Conservation (phyloP, 23 tunicate genomes). For the Aplidium turbinatum region DNA sequence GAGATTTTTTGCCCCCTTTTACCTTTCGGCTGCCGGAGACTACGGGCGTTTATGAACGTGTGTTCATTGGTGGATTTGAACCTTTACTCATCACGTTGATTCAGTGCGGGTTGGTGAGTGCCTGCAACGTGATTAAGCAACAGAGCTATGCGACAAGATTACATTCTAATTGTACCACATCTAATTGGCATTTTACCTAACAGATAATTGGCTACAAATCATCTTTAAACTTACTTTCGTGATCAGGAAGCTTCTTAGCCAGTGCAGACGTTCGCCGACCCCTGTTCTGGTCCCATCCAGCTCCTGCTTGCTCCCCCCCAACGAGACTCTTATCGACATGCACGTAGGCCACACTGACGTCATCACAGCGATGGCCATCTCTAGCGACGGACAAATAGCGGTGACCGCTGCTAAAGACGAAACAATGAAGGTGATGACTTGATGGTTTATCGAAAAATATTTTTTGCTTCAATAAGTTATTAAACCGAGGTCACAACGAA, state of each 20-base stretch:
- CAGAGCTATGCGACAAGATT: no score
- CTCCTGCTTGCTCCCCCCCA: constrained; percentile 65
- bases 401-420: constrained; percentile 73
- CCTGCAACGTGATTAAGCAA: no score
- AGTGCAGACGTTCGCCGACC: constrained; percentile 61
- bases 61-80: no score
- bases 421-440: constrained; percentile 54
- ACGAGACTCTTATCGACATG: constrained; percentile 61
- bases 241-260: constrained; percentile 60
- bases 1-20: no score
- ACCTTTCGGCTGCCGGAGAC: no score
- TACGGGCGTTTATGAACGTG: no score
- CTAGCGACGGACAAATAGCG: constrained; percentile 77
- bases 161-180: no score
- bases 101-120: no score
- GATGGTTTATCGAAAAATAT: no score
- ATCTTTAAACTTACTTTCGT: background rate
- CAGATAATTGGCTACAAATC: background rate
- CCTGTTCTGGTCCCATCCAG: constrained; percentile 72
- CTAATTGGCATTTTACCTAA: background rate
- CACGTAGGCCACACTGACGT: constrained; percentile 60
- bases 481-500: no score
- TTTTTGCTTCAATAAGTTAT: no score
- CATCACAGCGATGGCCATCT: constrained; percentile 54
- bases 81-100: no score